phyloP scores from a whole-genome alignment of 2,888 invertebrate species.

The Galerucella calmariensis region DNA sequence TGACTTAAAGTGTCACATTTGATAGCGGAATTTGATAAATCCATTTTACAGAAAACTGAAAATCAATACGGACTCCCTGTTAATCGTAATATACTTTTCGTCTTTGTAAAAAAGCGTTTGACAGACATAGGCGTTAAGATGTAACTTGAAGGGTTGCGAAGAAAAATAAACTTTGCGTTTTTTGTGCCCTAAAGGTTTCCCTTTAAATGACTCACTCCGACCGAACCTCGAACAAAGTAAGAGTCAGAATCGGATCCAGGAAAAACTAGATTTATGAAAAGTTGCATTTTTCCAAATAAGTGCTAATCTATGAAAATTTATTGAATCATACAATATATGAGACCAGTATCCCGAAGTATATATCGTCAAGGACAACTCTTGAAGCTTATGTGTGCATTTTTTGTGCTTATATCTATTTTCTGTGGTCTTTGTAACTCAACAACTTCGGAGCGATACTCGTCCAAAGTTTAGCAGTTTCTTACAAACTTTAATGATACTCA shows the following conservation, averaged over 20 bases:
- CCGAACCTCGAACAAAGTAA: not conserved
- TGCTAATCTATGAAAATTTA: not conserved
- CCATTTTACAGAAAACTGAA: no score
- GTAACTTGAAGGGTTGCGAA: constrained; percentile 25
- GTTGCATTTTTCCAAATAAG: not conserved
- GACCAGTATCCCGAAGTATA: no score
- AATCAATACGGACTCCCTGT: not conserved
- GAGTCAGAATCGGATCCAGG: not conserved
- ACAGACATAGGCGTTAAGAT: constrained; percentile 19
- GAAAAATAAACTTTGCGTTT: constrained; percentile 16
- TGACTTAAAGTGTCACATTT: no score
- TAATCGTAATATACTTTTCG: not conserved
- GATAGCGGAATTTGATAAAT: no score
- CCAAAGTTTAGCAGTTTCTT: no score
- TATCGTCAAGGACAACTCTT: no score
- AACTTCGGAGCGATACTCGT: no score
- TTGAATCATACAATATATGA: no score
- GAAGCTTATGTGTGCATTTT: no score
- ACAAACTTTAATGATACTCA: no score
- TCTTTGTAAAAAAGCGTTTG: constrained; percentile 14
- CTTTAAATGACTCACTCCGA: constrained; percentile 25
- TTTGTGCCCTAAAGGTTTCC: constrained; percentile 19
- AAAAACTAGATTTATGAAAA: not conserved
- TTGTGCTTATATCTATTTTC: no score
- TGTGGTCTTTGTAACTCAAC: no score